Evolutionary conservation across 92 coral and sea anemone genomes (phyloP).

Genomic region (Phenganax marumi): DNA sequence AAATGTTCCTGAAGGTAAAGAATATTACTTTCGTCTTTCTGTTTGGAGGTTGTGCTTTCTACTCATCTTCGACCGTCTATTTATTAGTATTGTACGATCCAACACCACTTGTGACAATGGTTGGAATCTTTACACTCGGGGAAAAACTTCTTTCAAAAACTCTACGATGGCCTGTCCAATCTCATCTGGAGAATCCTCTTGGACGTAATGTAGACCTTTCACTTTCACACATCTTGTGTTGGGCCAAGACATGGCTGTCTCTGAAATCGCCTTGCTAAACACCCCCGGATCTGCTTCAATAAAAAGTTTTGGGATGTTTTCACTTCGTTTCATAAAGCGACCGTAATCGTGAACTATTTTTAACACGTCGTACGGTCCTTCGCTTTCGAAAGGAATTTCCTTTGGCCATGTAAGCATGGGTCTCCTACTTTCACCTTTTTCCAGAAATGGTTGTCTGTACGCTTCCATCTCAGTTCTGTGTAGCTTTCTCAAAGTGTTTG

Average conservation of each 20-base stretch:
- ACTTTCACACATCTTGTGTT: constrained; percentile 42
- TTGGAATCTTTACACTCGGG: background rate
- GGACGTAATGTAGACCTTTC: constrained; percentile 42
- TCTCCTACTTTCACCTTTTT: constrained; percentile 39
- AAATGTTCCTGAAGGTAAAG: too few species aligned
- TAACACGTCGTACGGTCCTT: constrained; percentile 42
- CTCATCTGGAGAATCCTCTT: constrained; percentile 50
- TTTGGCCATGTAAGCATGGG: constrained; percentile 46
- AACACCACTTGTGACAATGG: background rate
- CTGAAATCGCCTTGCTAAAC: constrained; percentile 20
- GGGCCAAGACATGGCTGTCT: constrained; percentile 45
- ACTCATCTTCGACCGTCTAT: too few species aligned
- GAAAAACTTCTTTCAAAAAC: constrained; percentile 18
- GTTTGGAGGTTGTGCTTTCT: too few species aligned
- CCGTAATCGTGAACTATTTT: constrained; percentile 39
- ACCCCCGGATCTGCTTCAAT: constrained; percentile 51
- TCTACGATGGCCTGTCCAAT: constrained; percentile 39
- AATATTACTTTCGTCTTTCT: too few species aligned
- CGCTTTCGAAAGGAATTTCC: constrained; percentile 34
- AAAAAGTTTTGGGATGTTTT: constrained; percentile 38
- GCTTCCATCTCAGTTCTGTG: constrained; percentile 42
- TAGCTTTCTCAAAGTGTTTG: constrained; percentile 26
- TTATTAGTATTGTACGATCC: background rate
- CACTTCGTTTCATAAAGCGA: constrained; percentile 27
- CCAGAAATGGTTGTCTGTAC: constrained; percentile 35